A percentile compares a stretch with the other conserved stretches of the same genome.
Conservation (phyloP, 2,888 invertebrate genomes). For the Homarus gammarus region DNA sequence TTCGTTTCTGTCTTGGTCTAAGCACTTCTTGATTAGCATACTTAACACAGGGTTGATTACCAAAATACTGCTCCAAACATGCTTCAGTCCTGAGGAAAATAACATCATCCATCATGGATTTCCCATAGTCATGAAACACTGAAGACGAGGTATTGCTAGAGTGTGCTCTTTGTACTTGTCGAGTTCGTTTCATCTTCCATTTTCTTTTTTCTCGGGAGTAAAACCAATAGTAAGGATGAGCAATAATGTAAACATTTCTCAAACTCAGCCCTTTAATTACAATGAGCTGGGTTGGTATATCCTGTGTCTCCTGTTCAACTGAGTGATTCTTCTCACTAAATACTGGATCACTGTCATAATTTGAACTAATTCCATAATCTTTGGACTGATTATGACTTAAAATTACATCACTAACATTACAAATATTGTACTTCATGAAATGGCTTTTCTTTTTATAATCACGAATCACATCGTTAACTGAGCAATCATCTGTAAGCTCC, state of each 20-base stretch:
- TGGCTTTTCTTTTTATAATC: constrained; percentile 10
- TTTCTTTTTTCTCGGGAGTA: constrained; percentile 36
- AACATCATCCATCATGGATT: background rate
- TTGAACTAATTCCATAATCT: background rate
- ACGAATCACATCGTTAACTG: constrained; percentile 4
- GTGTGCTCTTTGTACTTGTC: background rate
- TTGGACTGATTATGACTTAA: background rate
- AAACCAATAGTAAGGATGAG: constrained; percentile 63
- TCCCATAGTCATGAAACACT: background rate
- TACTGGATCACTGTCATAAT: background rate
- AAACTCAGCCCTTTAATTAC: constrained; percentile 58
- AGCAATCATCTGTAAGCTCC: constrained; percentile 14
- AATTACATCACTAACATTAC: background rate
- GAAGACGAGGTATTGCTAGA: background rate
- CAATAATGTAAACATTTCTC: constrained; percentile 55
- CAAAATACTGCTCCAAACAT: constrained; percentile 45
- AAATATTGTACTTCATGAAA: background rate
- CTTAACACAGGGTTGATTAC: constrained; percentile 50
- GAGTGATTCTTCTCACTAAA: background rate
- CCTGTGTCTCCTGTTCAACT: background rate
- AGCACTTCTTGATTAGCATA: constrained; percentile 66
- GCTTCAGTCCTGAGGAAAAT: constrained; percentile 39
- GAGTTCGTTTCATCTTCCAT: constrained; percentile 10
- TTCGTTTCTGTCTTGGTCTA: constrained; percentile 49
- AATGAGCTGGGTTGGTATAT: constrained; percentile 30